Conservation (phyloP, 2,113 vertebrate genomes). For the Dascyllus trimaculatus region DNA sequence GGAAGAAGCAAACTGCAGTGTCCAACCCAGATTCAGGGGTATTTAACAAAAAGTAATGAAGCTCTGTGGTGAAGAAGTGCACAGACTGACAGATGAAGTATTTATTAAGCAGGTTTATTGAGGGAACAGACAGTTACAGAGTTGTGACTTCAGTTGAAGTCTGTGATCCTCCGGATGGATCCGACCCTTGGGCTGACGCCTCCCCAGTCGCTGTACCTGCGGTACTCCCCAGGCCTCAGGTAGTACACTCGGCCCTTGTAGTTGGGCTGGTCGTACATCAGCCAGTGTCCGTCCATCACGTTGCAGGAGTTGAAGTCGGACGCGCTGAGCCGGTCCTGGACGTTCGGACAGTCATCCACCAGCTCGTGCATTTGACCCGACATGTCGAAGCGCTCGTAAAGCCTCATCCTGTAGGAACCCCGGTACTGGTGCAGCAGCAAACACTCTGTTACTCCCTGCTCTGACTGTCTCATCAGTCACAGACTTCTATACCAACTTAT, state of each 20-base stretch:
- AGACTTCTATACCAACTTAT: no score
- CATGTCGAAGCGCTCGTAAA: conserved; percentile 82
- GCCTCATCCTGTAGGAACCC: conserved; percentile 80
- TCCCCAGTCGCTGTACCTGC: conserved; percentile 83
- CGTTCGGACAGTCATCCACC: conserved; percentile 79
- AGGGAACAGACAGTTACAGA: conserved; percentile 37
- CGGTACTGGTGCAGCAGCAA: conserved; percentile 61
- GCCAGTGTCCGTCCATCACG: conserved; percentile 83
- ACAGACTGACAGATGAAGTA: background rate
- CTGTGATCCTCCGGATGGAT: conserved; percentile 78
- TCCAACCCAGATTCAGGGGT: background rate
- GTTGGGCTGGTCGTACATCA: conserved; percentile 81
- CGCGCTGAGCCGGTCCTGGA: conserved; percentile 78
- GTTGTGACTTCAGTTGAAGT: conserved; percentile 64
- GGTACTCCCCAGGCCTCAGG: conserved; percentile 83
- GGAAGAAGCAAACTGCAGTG: background rate
- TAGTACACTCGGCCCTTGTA: conserved; percentile 82
- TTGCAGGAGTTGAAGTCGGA: conserved; percentile 81
- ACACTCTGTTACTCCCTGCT: conserved; percentile 7
- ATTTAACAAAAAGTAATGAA: background rate
- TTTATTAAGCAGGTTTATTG: conserved; percentile 65
- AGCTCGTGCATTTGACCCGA: conserved; percentile 84
- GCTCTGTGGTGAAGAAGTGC: background rate
- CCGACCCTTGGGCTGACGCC: conserved; percentile 78
- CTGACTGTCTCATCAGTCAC: background rate